Evolutionary conservation across 2,888 invertebrate species (phyloP), one percentile per base, ranked within the genome.

Genomic region (Autographa pulchrina): DNA sequence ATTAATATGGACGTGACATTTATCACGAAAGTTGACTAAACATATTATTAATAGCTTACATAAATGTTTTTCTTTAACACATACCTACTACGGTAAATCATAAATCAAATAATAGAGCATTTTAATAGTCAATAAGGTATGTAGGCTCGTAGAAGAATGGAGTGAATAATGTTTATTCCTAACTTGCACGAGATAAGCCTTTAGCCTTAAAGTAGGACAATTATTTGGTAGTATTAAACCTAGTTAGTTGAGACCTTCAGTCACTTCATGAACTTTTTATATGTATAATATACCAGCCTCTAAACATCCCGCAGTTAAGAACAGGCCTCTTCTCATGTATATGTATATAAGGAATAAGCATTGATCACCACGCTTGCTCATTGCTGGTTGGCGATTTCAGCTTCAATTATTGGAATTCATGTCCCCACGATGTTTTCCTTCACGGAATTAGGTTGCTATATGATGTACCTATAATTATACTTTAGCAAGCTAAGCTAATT

Each of bases 141-240:
- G 48, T 48, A n/a, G n/a, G 48, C 48, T 48, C n/a, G 48, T 48
- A n/a, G 7, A 8, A n/a, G 48, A 48, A 48, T 7, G 7, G 48
- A n/a, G 48, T n/a, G 48, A 48, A 7, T 48, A 48, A 48, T 48
- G 48, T 48, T 48, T 48, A 48, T 48, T n/a, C 48, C n/a, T 48
- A 7, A 6, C n/a, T 48, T n/a, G 48, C 48, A 48, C 48, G 48
- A 48, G 48, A 48, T 48, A 48, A 48, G 48, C 8, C 48, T n/a
- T 48, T 48, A 48, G 48, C 48, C 48, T 48, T 0, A 48, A 48
- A 48, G 48, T 48, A n/a, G 48, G 48, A 48, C 48, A n/a, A 48
- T 48, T 48, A 48, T 48, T 48, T 48, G n/a, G 48, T 48, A 48
- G n/a, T 43, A 43, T 5, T 5, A 14, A 3, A 16, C 14, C 14